Percentiles rank a stretch among this genome's conserved stretches.
Conservation (phyloP, 2,888 invertebrate genomes). For the Lasioglossum pauxillum region DNA sequence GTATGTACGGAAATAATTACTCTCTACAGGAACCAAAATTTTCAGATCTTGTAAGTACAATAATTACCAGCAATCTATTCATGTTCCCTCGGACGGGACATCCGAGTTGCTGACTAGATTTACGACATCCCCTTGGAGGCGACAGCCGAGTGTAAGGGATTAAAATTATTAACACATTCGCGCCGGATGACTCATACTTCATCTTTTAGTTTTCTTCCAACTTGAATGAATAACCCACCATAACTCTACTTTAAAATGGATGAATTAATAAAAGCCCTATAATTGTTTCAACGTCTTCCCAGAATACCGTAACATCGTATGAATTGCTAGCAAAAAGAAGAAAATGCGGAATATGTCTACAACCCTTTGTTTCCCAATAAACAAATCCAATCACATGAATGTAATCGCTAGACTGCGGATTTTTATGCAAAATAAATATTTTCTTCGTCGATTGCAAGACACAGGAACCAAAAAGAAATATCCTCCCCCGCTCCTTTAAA, state of each 20-base stretch:
- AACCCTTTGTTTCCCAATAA: neutral
- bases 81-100: constrained; percentile 1
- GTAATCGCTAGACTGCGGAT: no score
- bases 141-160: neutral
- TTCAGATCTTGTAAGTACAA: neutral
- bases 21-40: neutral
- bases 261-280: neutral
- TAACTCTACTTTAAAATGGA: neutral
- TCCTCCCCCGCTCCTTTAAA: no score
- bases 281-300: neutral
- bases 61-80: neutral
- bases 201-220: neutral
- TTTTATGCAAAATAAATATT: no score
- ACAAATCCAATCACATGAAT: no score
- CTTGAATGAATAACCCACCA: neutral
- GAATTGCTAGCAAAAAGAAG: no score
- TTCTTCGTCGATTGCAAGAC: no score
- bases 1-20: neutral
- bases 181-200: neutral
- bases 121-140: neutral
- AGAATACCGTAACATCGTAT: no score
- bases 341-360: neutral
- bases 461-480: no score
- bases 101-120: constrained; percentile 20
- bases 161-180: neutral